Conservation (phyloP, 2,888 invertebrate genomes). For the Melolontha melolontha region DNA sequence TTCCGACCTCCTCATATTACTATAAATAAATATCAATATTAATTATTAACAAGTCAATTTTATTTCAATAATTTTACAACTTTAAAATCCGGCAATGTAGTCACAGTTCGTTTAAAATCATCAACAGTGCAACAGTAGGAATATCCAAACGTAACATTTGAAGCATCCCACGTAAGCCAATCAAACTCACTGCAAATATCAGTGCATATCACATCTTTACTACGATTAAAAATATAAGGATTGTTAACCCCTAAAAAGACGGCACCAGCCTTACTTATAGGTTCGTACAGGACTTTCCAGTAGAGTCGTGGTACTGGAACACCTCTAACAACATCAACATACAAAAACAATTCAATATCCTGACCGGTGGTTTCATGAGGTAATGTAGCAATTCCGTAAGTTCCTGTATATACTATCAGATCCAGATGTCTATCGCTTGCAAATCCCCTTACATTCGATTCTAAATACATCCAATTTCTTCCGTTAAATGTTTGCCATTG, state of each 20-base stretch:
- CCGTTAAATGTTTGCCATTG: slow-evolving; percentile 76
- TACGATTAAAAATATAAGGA: slow-evolving; percentile 62
- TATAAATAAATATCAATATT: too few species aligned
- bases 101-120: slow-evolving; percentile 66
- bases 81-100: slow-evolving; percentile 28
- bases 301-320: slow-evolving; percentile 70
- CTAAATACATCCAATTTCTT: slow-evolving; percentile 70
- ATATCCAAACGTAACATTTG: slow-evolving; percentile 69
- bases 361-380: slow-evolving; percentile 61
- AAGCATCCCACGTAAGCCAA: slow-evolving; percentile 71
- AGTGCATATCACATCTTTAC: slow-evolving; percentile 53
- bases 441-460: slow-evolving; percentile 66
- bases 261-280: slow-evolving; percentile 66
- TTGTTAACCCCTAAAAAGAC: slow-evolving; percentile 75
- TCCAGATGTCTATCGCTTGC: slow-evolving; percentile 60
- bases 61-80: slow-evolving; percentile 24
- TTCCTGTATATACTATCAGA: slow-evolving; percentile 71
- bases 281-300: slow-evolving; percentile 73
- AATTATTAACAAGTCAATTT: too few species aligned
- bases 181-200: slow-evolving; percentile 69
- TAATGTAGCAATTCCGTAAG: slow-evolving; percentile 70
- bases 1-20: too few species aligned
- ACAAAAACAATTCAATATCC: slow-evolving; percentile 58
- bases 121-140: slow-evolving; percentile 73
- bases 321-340: slow-evolving; percentile 55